phyloP scores from a whole-genome alignment of 2,888 invertebrate species.

The Eupithecia centaureata region DNA sequence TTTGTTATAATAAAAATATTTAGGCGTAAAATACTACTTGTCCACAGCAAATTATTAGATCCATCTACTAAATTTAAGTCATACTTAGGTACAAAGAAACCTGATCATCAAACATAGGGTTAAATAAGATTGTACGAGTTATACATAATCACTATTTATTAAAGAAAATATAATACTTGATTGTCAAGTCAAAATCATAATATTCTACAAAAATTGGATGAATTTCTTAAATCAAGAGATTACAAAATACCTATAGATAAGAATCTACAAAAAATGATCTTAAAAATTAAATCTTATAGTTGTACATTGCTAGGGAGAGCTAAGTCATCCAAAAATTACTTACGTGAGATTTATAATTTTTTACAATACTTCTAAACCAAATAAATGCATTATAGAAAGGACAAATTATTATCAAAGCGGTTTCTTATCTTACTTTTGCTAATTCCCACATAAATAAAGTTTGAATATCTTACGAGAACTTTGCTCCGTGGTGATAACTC shows the following conservation, averaged over 20 bases:
- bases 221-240: slow-evolving; percentile 76
- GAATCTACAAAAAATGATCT: slow-evolving; percentile 79
- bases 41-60: neutral
- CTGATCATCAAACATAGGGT: slow-evolving; percentile 39
- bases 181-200: slow-evolving; percentile 65
- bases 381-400: slow-evolving; percentile 63
- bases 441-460: slow-evolving; percentile 71
- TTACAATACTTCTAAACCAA: slow-evolving; percentile 46
- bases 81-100: slow-evolving; percentile 7
- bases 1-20: neutral
- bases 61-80: neutral
- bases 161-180: slow-evolving; percentile 79
- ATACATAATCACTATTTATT: slow-evolving; percentile 70
- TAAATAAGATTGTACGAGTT: slow-evolving; percentile 62
- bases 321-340: slow-evolving; percentile 72
- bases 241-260: slow-evolving; percentile 79
- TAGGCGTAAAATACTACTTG: neutral
- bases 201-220: slow-evolving; percentile 69
- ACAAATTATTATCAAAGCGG: slow-evolving; percentile 45
- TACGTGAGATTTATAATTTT: slow-evolving; percentile 64
- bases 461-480: slow-evolving; percentile 71
- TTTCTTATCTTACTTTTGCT: slow-evolving; percentile 55
- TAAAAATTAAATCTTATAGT: slow-evolving; percentile 80
- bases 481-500: slow-evolving; percentile 77
- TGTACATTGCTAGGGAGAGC: slow-evolving; percentile 81